Evolutionary conservation across 2,797 vertebrate genomes (phyloP).

Genomic region (Myotis pilosus): DNA sequence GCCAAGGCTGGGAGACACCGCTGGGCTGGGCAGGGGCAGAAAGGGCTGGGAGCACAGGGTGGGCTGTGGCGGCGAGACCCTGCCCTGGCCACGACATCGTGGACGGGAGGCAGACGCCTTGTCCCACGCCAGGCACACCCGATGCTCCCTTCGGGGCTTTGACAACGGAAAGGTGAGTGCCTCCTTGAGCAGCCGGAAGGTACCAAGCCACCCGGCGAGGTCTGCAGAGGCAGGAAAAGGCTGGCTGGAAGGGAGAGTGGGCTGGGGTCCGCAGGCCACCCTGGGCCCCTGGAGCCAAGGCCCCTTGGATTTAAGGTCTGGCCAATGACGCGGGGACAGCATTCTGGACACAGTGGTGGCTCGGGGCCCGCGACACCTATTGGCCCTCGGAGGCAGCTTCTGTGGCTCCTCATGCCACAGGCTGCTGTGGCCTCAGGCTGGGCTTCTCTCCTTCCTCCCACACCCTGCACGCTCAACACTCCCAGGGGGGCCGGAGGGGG

Average conservation of each 20-base stretch:
- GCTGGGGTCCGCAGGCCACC: not conserved
- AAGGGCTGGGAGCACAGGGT: not conserved
- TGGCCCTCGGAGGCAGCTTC: not conserved
- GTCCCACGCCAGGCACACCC: not conserved
- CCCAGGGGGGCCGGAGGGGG: not conserved
- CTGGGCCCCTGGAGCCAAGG: not conserved
- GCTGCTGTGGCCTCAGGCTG: not conserved
- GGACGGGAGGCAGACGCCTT: not conserved
- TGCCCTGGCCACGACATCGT: fast-evolving
- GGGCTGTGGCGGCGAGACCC: not conserved
- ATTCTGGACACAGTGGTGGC: not conserved
- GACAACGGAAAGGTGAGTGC: not conserved
- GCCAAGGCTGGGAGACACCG: not conserved
- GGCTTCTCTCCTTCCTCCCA: not conserved
- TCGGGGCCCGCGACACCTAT: not conserved
- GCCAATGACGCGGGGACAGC: not conserved
- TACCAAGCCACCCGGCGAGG: not conserved
- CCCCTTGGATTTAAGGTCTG: not conserved
- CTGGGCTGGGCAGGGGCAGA: not conserved
- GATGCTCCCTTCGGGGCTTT: not conserved
- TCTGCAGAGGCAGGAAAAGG: not conserved
- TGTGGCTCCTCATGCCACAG: not conserved
- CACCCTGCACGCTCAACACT: fast-evolving
- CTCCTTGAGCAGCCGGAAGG: not conserved
- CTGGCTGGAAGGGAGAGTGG: not conserved